Conservation (phyloP, 2,888 invertebrate genomes). For the Deroplatys truncata region DNA sequence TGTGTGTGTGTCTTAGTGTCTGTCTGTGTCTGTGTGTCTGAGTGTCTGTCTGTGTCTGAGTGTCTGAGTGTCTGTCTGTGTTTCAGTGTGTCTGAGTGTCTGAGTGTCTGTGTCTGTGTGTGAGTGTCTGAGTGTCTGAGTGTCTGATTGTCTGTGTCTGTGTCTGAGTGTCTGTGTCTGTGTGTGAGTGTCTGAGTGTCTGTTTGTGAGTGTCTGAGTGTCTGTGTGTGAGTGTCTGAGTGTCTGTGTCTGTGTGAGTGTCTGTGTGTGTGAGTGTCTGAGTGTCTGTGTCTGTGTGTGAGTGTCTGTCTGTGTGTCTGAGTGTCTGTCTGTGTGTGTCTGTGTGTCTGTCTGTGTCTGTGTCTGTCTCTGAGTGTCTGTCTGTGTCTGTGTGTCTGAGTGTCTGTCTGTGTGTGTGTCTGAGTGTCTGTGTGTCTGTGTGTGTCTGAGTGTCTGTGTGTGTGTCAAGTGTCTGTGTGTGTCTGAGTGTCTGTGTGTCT, state of each 20-base stretch:
- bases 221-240: not conserved
- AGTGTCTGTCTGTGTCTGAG: no score
- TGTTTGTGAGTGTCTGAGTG: no score
- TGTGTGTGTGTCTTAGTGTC: no score
- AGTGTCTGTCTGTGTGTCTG: not conserved
- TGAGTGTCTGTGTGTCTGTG: not conserved
- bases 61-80: no score
- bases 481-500: not conserved
- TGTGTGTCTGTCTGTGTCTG: not conserved
- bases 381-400: not conserved
- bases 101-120: no score
- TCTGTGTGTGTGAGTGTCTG: not conserved
- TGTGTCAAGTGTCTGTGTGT: no score
- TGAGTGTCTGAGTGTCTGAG: no score
- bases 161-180: no score
- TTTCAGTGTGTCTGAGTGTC: no score
- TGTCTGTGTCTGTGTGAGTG: not conserved
- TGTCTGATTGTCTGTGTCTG: no score
- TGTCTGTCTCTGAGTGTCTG: not conserved
- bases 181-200: no score
- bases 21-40: no score
- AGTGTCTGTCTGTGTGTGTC: not conserved
- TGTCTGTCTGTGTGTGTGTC: not conserved
- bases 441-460: not conserved
- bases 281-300: not conserved